A percentile compares a stretch with the other conserved stretches of the same genome.
Conservation (phyloP, 2,797 vertebrate genomes). For the Pseudomugil gertrudae region DNA sequence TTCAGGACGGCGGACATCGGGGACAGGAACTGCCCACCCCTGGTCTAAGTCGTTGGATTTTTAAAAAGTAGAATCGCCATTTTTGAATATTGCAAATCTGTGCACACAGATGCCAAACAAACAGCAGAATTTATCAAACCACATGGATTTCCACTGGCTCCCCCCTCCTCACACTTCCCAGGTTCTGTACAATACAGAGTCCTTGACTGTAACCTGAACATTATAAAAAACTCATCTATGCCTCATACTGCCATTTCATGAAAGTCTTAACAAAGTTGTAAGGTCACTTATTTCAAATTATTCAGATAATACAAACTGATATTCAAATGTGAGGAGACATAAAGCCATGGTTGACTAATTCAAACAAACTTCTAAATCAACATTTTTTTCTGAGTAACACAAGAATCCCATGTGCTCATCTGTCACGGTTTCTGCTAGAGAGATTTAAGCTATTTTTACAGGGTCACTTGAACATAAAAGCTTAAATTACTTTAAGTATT, state of each 20-base stretch:
- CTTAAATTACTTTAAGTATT: slow-evolving; percentile 13
- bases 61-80: too few relatives aligned
- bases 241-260: slow-evolving; percentile 15
- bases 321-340: neutral
- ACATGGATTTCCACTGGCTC: too few relatives aligned
- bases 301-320: slow-evolving; percentile 23
- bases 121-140: too few relatives aligned
- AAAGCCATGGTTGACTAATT: slow-evolving; percentile 18
- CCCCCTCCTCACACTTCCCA: too few relatives aligned
- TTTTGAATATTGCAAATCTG: too few relatives aligned
- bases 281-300: slow-evolving; percentile 43
- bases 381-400: neutral
- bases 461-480: slow-evolving; percentile 11
- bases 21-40: too few relatives aligned
- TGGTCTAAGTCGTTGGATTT: too few relatives aligned
- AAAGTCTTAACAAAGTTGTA: slow-evolving; percentile 19
- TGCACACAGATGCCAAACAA: too few relatives aligned
- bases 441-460: neutral
- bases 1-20: too few relatives aligned
- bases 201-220: too few relatives aligned
- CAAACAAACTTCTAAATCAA: slow-evolving; percentile 11
- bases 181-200: too few relatives aligned
- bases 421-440: neutral
- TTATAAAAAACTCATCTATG: too few relatives aligned
- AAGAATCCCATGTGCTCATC: neutral